Evolutionary conservation across 1,140 invertebrate species (phyloP).

Genomic region (Andrena cerasifolii): DNA sequence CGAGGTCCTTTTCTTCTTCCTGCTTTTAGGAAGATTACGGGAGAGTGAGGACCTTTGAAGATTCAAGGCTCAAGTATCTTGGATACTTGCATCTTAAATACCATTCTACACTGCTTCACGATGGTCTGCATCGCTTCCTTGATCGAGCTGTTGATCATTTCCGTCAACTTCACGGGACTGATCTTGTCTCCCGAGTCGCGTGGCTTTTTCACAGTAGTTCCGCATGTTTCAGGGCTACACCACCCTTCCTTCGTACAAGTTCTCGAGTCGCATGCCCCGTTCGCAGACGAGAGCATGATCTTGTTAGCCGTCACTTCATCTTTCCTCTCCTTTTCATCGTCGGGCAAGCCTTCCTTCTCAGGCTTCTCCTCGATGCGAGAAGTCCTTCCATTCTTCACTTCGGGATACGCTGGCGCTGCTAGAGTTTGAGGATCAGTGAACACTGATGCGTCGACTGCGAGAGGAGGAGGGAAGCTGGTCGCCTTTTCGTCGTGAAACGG

Average conservation of each 20-base stretch:
- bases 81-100: slow-evolving; percentile 65
- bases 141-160: slow-evolving; percentile 65
- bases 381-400: not conserved
- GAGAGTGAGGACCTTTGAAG: not conserved
- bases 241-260: slow-evolving; percentile 14
- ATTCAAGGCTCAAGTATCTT: slow-evolving; percentile 8
- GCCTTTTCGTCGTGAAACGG: slow-evolving; percentile 32
- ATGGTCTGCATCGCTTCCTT: slow-evolving; percentile 65
- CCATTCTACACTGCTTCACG: slow-evolving; percentile 62
- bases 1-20: slow-evolving; percentile 9
- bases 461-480: slow-evolving; percentile 11
- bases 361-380: not conserved
- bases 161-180: slow-evolving; percentile 39
- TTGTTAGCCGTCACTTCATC: slow-evolving; percentile 15
- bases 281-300: too few species aligned
- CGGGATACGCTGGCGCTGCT: not conserved
- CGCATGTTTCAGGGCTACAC: slow-evolving; percentile 4
- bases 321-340: not conserved
- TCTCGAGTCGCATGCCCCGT: slow-evolving; percentile 11
- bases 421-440: slow-evolving; percentile 10
- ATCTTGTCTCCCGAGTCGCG: not conserved
- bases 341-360: not conserved
- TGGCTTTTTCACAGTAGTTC: not conserved
- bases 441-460: slow-evolving; percentile 3
- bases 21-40: slow-evolving; percentile 28